Evolutionary conservation across 2,113 vertebrate genomes (phyloP), one percentile per base, ranked within the genome.

Genomic region (Stigmatopora argus): DNA sequence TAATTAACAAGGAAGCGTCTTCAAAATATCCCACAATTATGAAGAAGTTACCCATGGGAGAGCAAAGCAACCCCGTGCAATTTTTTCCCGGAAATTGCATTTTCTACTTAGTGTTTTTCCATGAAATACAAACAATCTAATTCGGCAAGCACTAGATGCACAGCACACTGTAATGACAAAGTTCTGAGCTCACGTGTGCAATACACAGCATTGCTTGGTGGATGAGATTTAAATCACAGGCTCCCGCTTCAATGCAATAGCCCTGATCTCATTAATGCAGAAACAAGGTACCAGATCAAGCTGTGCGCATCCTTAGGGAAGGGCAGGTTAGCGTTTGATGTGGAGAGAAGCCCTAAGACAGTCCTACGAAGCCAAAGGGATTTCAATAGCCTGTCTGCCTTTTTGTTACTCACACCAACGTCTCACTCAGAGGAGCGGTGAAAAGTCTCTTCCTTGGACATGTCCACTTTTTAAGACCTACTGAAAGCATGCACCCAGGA

Each of bases 181-280:
- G 67, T 75, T 61, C 23, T 31, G 53, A 7, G 67, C 61, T 60
- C 34, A 49, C 46, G 11, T 23, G 53, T 57, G 49, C 47, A 38
- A 35, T 11, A 5, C 46, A 63, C 69, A 38, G 56, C 62, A 11
- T 73, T 65, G 38, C 69, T 77, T 49, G 17, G 17, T 4, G 48
- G 18, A 46, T 12, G 21, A 46, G 15, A 31, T 26, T n/a, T 44
- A 31, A 57, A 68, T 66, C 62, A 69, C 47, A 2, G 53, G 53
- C 13, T 63, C 65, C 65, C 75, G 62, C 67, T 67, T 69, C 61
- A 7, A 17, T 67, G 62, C 23, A 41, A 52, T 56, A 38, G 62
- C 67, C 71, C 71, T 79, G 67, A 80, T 84, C 80, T 85, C 71
- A 79, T 78, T 84, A 86, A 87, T 82, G 72, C 72, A 67, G 72